phyloP scores from a whole-genome alignment of 2,113 vertebrate genomes.

The Sander vitreus region DNA sequence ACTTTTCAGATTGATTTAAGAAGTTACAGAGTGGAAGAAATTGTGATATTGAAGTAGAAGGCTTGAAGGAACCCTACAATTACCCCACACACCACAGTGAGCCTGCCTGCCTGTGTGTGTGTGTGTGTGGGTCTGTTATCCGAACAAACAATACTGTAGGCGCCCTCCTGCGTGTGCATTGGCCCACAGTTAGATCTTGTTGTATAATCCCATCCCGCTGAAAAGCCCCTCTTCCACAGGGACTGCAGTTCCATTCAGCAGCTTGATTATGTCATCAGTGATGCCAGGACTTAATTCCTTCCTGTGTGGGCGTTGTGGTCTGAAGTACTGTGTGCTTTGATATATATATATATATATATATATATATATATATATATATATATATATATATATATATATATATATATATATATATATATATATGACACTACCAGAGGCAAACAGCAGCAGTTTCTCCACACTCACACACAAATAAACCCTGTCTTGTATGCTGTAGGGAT shows the following conservation, averaged over 20 bases:
- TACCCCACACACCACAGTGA: neutral
- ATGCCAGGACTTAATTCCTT: constrained; percentile 65
- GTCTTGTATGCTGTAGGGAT: constrained; percentile 10
- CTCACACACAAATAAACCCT: constrained; percentile 17
- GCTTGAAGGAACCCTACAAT: constrained; percentile 8
- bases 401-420: too few relatives aligned
- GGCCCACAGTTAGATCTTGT: constrained; percentile 40
- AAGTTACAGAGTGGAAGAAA: neutral
- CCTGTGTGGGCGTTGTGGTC: constrained; percentile 60
- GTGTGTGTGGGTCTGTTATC: constrained; percentile 26
- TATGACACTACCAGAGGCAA: constrained; percentile 58
- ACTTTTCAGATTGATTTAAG: neutral
- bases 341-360: too few relatives aligned
- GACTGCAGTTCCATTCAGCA: constrained; percentile 69
- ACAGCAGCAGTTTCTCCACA: constrained; percentile 27
- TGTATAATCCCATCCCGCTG: constrained; percentile 64
- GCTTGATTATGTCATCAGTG: constrained; percentile 74
- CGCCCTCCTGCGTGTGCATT: constrained; percentile 6
- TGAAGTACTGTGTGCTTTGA: constrained; percentile 53
- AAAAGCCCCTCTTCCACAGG: constrained; percentile 50
- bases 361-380: too few relatives aligned
- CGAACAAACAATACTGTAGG: constrained; percentile 12
- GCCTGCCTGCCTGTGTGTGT: neutral
- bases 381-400: too few relatives aligned
- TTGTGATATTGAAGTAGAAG: neutral